Evolutionary conservation across 2,888 invertebrate genomes (phyloP).

Genomic region (Thymelicus acteon): DNA sequence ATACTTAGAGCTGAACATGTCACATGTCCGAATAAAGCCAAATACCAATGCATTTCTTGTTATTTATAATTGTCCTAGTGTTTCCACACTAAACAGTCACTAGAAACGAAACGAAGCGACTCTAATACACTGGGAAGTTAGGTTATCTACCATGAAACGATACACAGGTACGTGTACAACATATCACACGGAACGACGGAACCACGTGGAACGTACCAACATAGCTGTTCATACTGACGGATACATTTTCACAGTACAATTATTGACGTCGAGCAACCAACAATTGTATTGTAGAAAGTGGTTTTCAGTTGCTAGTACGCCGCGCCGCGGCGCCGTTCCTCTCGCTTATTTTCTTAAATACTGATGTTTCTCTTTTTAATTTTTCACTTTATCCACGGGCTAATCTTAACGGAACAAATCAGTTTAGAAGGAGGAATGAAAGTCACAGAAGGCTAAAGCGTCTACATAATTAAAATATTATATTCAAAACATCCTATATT

Average conservation of each 20-base stretch:
- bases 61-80: constrained; percentile 70
- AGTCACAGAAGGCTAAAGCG: constrained; percentile 65
- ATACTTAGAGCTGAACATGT: constrained; percentile 81
- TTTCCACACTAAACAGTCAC: constrained; percentile 48
- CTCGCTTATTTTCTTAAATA: too few species aligned
- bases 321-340: too few species aligned
- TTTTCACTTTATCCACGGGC: neutral
- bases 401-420: constrained; percentile 4
- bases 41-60: constrained; percentile 85
- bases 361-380: neutral
- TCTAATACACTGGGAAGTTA: constrained; percentile 44
- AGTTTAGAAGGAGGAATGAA: constrained; percentile 48
- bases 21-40: constrained; percentile 83
- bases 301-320: too few species aligned
- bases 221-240: neutral
- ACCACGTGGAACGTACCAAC: neutral
- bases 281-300: too few species aligned
- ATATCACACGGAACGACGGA: neutral
- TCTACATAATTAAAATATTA: constrained; percentile 26
- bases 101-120: constrained; percentile 50
- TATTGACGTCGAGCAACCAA: too few species aligned
- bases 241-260: neutral
- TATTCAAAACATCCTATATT: constrained; percentile 14
- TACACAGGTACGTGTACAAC: neutral
- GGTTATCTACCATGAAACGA: constrained; percentile 31